Evolutionary conservation across 2,113 vertebrate genomes (phyloP).

Genomic region (Nematolebias whitei): DNA sequence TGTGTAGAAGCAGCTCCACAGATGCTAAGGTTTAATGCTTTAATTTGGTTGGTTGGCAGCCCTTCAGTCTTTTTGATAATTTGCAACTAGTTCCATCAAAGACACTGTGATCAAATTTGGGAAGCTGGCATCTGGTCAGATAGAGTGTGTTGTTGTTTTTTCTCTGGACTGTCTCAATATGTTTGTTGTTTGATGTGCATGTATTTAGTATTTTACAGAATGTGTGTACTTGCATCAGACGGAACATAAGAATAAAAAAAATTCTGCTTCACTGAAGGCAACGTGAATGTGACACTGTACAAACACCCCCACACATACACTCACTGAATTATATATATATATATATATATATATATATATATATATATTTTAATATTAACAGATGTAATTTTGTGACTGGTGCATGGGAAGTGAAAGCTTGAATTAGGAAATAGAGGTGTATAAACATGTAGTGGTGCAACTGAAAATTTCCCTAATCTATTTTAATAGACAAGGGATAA

Average conservation of each 20-base stretch:
- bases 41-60: conserved; percentile 78
- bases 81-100: conserved; percentile 76
- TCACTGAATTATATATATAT: too few relatives aligned
- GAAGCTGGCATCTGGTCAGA: conserved; percentile 66
- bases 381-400: too few relatives aligned
- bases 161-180: conserved; percentile 24
- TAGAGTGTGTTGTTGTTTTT: conserved; percentile 31
- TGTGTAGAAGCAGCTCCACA: conserved; percentile 57
- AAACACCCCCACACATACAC: too few relatives aligned
- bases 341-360: too few relatives aligned
- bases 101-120: conserved; percentile 79
- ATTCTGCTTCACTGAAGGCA: too few relatives aligned
- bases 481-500: neutral
- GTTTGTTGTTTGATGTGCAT: conserved; percentile 39
- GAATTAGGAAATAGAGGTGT: neutral
- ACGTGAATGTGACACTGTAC: conserved; percentile 4
- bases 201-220: conserved; percentile 36
- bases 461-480: neutral
- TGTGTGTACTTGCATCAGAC: conserved; percentile 18
- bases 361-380: too few relatives aligned
- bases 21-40: conserved; percentile 78
- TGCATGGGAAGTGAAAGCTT: neutral
- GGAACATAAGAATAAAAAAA: too few relatives aligned
- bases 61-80: conserved; percentile 77
- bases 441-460: neutral